Evolutionary conservation across 1,140 invertebrate genomes (phyloP).

Genomic region (Drosophila oshimai): DNA sequence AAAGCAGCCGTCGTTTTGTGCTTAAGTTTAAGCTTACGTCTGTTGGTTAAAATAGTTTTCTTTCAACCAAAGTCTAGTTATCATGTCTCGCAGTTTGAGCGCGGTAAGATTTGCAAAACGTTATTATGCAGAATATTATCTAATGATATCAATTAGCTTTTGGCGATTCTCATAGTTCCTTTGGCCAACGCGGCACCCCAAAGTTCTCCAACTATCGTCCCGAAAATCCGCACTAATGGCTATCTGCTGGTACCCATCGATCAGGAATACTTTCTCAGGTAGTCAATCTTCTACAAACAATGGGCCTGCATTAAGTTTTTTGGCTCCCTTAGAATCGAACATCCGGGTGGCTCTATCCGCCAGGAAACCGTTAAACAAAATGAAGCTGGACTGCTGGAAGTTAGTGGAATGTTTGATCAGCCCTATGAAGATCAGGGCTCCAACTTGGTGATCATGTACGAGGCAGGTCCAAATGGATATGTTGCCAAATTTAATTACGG

Average conservation of each 20-base stretch:
- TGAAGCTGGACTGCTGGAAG: constrained; percentile 19
- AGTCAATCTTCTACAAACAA: background rate
- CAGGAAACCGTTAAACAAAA: constrained; percentile 33
- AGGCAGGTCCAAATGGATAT: constrained; percentile 42
- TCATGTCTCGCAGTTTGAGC: constrained; percentile 12
- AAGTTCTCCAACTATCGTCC: constrained; percentile 24
- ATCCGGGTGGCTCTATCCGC: constrained; percentile 11
- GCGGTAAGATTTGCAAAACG: background rate
- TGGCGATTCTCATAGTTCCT: constrained; percentile 17
- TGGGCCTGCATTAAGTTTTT: background rate
- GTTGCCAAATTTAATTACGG: constrained; percentile 40
- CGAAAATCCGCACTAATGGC: constrained; percentile 35
- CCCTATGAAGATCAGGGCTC: constrained; percentile 6
- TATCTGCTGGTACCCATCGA: constrained; percentile 34
- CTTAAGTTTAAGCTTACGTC: background rate
- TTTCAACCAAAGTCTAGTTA: constrained; percentile 26
- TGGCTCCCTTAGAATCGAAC: constrained; percentile 9
- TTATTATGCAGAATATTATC: background rate
- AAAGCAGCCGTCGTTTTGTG: constrained; percentile 7
- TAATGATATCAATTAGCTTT: background rate
- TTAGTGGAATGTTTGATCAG: constrained; percentile 23
- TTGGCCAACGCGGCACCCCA: background rate
- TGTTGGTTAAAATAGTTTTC: constrained; percentile 13
- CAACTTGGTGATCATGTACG: constrained; percentile 22
- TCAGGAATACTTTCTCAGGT: constrained; percentile 44